phyloP scores from a whole-genome alignment of 2,888 invertebrate species.

The Leistus spinibarbis region DNA sequence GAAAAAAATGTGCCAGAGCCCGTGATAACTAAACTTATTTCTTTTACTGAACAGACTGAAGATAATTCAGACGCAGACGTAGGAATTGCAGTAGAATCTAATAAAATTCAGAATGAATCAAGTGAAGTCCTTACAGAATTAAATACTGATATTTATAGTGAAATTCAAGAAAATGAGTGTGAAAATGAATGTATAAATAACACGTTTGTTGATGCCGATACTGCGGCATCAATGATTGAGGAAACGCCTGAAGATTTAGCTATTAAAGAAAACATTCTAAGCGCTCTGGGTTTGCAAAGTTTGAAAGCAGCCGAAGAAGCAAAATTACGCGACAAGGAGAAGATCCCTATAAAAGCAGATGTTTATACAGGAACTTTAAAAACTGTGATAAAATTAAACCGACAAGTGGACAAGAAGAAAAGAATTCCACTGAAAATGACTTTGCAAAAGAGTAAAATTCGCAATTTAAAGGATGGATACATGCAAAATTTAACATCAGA shows the following conservation, averaged over 20 bases:
- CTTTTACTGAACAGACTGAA: constrained; percentile 48
- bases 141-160: constrained; percentile 8
- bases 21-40: not conserved
- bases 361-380: constrained; percentile 81
- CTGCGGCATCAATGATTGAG: constrained; percentile 42
- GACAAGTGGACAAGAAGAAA: constrained; percentile 65
- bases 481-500: constrained; percentile 58
- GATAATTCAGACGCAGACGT: constrained; percentile 61
- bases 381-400: constrained; percentile 80
- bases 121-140: constrained; percentile 14
- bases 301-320: constrained; percentile 75
- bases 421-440: constrained; percentile 79
- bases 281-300: constrained; percentile 76
- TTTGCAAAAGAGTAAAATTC: constrained; percentile 71
- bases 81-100: constrained; percentile 61
- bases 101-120: constrained; percentile 13
- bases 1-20: constrained; percentile 37
- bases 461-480: constrained; percentile 63
- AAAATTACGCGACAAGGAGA: constrained; percentile 52
- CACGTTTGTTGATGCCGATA: constrained; percentile 12
- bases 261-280: constrained; percentile 73
- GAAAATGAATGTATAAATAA: constrained; percentile 15
- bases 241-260: constrained; percentile 48
- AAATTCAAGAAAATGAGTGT: constrained; percentile 17
- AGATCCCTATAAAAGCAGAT: constrained; percentile 46